Evolutionary conservation across 1,140 invertebrate species (phyloP), one percentile per base, ranked within the genome.

Genomic region (Plectrocnemia conspersa): DNA sequence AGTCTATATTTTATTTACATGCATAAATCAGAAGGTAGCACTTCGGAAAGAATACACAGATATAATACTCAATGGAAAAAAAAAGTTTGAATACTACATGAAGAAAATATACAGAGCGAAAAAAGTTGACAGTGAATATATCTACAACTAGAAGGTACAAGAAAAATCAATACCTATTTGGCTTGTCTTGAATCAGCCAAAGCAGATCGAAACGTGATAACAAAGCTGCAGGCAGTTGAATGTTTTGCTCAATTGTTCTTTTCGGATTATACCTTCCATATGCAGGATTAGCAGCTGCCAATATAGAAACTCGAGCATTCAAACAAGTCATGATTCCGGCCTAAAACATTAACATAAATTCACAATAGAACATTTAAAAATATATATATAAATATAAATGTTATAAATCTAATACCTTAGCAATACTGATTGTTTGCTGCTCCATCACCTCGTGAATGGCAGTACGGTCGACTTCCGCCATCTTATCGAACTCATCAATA

Each of bases 381-480:
- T 22, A 2, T 35, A 47, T 21, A 57, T 42, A 54, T 60, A 52
- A 38, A 13, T 6, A 50, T 33, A 7, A 7, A 11, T 16, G 22
- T 11, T 15, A 19, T 36, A 38, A 16, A 15, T 15, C 19, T 35
- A 16, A 38, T 68, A 89, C 87, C 79, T 99, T 99, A 9, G 97
- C 96, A 68, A 99, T 98, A 35, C 94, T 98, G 59, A 99, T 98
- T 1, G 97, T 99, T 75, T 99, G 97, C 67, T 99, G 97, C 78
- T 99, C 97, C 97, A 99, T 99, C 4, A 96, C 93, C 76, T 99
- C 97, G 69, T 99, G 97, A 64, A 99, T 98, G 32, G 97, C 93
- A 0, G 94, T 97, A 64, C 96, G 81, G 74, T 99, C 97, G 10
- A 71, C 68, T 53, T 99, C 96, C 35, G 93, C 88, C 96, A 99